Base-by-base conservation (phyloP, 2,888 invertebrate genomes). In the Xestia ashworthii region DNA sequence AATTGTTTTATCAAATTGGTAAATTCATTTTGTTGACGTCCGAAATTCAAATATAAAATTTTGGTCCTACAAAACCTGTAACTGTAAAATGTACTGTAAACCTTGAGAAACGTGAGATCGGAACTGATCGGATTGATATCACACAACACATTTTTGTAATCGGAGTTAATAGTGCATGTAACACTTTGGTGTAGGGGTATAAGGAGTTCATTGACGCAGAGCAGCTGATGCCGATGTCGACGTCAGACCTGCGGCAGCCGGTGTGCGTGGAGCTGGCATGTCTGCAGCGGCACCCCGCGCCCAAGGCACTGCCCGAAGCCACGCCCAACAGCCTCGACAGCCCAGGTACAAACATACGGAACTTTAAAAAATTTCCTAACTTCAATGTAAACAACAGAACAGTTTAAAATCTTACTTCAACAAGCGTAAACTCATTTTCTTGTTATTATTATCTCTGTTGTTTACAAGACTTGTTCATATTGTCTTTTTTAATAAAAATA, bases 131-230 rank as follows among this genome's bases (percentile, higher is more conserved):
- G 22, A 67, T 41, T 38, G 38, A 76, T 60, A 65, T n/a, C 44
- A 32, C 38, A 58, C 9, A 55, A 46, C 32, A 38, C 3, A 14
- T 50, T 64, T 75, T 16, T 44, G 32, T 48, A 58, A 62, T 65
- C 44, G 25, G 41, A 71, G 55, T 68, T 84, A 68, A 86, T 80
- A 75, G 65, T 73, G n/a, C 22, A 53, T 60, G 48, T 76, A 71
- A 78, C 79, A 71, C 76, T 82, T 87, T 93, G 85, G 84, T 90
- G 81, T 94, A 99, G 99, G 98, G 98, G 92, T 98, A 98, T 97
- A 98, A 98, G 97, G 98, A 99, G 94, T 98, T 98, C 97, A 98
- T 98, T 93, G 99, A 99, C 96, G 98, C 99, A 80, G 99, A 99
- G 97, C 98, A 98, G 93, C 97, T 98, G 91, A 98, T 99, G 98